phyloP scores from a whole-genome alignment of 2,888 invertebrate genomes.

The Timandra comae region DNA sequence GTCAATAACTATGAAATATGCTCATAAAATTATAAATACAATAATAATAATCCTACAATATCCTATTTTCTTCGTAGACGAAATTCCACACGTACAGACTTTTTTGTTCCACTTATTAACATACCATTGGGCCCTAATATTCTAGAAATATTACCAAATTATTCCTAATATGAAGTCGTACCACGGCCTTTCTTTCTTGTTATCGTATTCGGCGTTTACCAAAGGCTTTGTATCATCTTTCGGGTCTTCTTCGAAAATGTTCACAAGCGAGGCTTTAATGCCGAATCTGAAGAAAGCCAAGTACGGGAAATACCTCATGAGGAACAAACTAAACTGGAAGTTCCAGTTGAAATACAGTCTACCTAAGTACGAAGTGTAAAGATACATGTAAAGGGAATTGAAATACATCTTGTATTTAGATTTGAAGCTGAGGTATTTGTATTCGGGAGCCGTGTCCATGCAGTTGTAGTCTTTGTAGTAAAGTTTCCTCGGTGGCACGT shows the following conservation, averaged over 20 bases:
- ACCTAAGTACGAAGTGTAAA: conserved; percentile 69
- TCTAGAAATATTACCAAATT: conserved; percentile 48
- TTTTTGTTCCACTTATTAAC: too few species aligned
- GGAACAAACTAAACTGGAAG: conserved; percentile 74
- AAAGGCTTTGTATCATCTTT: conserved; percentile 45
- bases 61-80: too few species aligned
- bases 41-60: too few species aligned
- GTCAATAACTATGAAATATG: too few species aligned
- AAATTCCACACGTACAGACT: too few species aligned
- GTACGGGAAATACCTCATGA: conserved; percentile 82
- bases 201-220: conserved; percentile 48
- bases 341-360: conserved; percentile 79
- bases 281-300: conserved; percentile 82
- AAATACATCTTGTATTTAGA: conserved; percentile 44
- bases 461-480: conserved; percentile 58
- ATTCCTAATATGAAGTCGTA: conserved; percentile 33
- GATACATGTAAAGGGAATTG: conserved; percentile 20
- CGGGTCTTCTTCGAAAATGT: conserved; percentile 69
- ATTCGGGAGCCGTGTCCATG: conserved; percentile 56
- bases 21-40: too few species aligned
- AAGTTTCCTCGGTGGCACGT: conserved; percentile 35
- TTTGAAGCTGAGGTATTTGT: conserved; percentile 47
- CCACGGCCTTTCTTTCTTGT: conserved; percentile 35
- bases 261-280: conserved; percentile 75
- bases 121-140: too few species aligned